Evolutionary conservation across 2,113 vertebrate species (phyloP), one percentile per base, ranked within the genome.

Genomic region (Chamaetylas fuelleborni): DNA sequence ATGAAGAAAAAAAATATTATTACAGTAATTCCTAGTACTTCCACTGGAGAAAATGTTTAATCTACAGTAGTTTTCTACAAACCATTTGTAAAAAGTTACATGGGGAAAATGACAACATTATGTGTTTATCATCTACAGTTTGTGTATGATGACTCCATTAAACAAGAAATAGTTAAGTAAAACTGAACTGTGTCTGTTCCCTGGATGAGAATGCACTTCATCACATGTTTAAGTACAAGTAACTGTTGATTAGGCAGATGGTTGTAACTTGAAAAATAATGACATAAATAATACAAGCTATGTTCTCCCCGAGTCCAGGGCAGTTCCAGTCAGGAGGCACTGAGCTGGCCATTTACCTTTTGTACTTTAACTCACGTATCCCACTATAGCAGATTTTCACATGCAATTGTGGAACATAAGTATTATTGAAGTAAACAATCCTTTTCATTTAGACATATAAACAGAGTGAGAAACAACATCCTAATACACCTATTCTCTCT

Each of bases 161-260:
- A 25, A 38, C 6, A 66, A 82, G 71, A 91, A 69, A 86, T 45
- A 47, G 12, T 38, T 50, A 23, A n/a, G 34, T 43, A 57, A 70
- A 74, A 88, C 34, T 11, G 33, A 86, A 65, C 40, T 43, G 5
- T 51, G 60, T 16, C 22, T 79, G 51, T 45, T 81, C 60, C 74
- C 50, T 14, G 18, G 45, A 77, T 50, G 33, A 81, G 56, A 58
- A 23, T 86, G 18, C 19, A 65, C 18, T 90, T 58, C 53, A 91
- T 66, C 54, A 90, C 25, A 60, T 86, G 70, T 78, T 90, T 88
- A 85, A 92, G 82, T 88, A 62, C 33, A 94, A 66, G 26, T 73
- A 86, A 88, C 54, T 92, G 29, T 20, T 91, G 71, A 88, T 89
- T 88, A 97, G 31, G 74, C 31, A 94, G 97, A 96, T 92, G 61